Conservation (phyloP, 1,140 invertebrate species). For the Chironomus tepperi region DNA sequence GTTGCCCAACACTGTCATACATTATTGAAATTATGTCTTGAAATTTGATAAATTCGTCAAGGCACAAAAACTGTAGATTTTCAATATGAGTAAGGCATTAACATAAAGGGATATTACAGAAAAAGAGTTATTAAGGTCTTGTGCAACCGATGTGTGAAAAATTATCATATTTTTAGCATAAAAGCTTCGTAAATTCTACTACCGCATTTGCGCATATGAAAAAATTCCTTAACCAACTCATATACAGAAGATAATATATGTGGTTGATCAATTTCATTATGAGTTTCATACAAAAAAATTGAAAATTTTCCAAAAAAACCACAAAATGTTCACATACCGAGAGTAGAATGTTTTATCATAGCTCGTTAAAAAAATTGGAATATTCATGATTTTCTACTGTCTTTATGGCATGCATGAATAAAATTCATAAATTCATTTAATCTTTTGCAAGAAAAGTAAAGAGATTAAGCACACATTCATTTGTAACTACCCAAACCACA, state of each 20-base stretch:
- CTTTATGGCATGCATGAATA: too few species aligned
- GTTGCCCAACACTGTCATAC: too few species aligned
- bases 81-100: too few species aligned
- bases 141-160: neutral
- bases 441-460: too few species aligned
- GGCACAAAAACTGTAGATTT: too few species aligned
- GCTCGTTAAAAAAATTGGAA: neutral
- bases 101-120: too few species aligned
- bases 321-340: neutral
- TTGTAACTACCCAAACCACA: too few species aligned
- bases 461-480: too few species aligned
- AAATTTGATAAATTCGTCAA: too few species aligned
- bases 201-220: neutral
- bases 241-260: neutral
- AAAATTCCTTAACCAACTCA: neutral
- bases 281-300: neutral
- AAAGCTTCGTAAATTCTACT: neutral
- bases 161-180: slow-evolving; percentile 3
- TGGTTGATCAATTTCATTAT: neutral
- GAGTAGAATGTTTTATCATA: neutral
- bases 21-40: too few species aligned
- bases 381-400: neutral
- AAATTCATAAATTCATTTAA: too few species aligned
- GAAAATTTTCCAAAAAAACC: neutral
- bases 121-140: too few species aligned